Base-by-base conservation (phyloP, 2,888 invertebrate genomes). In the Drosophila meridionalis region DNA sequence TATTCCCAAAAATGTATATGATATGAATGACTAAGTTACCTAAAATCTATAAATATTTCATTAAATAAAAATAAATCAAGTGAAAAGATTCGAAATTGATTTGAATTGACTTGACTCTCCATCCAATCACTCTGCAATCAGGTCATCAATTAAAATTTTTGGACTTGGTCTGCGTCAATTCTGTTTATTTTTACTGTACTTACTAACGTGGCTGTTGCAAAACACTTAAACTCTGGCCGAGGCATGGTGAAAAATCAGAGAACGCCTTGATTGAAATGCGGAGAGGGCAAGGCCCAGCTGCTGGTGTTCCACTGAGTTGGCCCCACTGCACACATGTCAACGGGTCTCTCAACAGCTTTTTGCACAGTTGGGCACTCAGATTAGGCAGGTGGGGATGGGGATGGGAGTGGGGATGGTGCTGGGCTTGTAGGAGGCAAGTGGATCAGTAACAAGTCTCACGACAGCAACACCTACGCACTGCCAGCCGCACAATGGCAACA, bases 261-360 rank as follows among this genome's bases (percentile, higher is more conserved):
- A 60, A 59, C 42, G 64, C 50, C 68, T 61, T 73, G 67, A 83
- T 85, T 85, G 73, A 84, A 82, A 73, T 60, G 69, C 26, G 67
- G 78, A 48, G 14, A 11, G 11, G 55, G n/a, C 36, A 7, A 1
- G 60, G 59, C 56, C 60, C 20, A 36, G 36, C 14, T 67, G 76
- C 66, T 58, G 69, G 52, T 67, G 74, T 76, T 70, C 47, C 65
- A 71, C 58, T 69, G 63, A 69, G 65, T 50, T 69, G 48, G 40
- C n/a, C 62, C 53, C 66, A 38, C 66, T 38, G 63, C 62, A 61
- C 65, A 73, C 87, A 84, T 87, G 82, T 83, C 89, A 85, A 68
- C 82, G 78, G 74, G 76, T 81, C 82, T 74, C 72, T 76, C 84
- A 89, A 78, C 87, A 87, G 89, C 89, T 89, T 83, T 89, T 78